These are phyloP conservation scores for Propithecus perrieri DNA, from an alignment of 2,797 vertebrate genomes.

Conservation along the genomic window DNA sequence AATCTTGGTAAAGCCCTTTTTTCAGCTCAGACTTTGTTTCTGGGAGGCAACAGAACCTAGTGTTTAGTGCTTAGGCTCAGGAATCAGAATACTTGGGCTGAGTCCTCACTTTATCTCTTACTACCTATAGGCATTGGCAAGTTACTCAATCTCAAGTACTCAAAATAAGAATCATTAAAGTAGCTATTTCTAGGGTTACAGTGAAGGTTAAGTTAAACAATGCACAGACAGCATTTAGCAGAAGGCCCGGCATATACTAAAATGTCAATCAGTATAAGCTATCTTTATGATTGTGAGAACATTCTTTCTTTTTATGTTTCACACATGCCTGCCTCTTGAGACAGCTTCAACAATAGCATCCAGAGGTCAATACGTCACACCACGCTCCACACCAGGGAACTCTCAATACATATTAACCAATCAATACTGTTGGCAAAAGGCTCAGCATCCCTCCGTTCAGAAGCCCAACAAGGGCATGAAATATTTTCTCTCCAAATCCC, in stretches of 20 bases:
- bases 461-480: neutral
- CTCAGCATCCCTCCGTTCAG: neutral
- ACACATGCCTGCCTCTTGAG: neutral
- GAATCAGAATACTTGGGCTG: neutral
- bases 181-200: neutral
- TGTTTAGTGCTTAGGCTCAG: neutral
- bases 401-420: neutral
- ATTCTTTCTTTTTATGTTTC: neutral
- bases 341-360: neutral
- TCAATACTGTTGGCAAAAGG: constrained; percentile 22
- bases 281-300: neutral
- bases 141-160: neutral
- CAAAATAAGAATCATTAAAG: neutral
- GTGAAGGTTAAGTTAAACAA: neutral
- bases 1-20: neutral
- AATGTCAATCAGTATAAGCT: neutral
- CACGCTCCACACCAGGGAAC: neutral
- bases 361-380: neutral
- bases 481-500: neutral
- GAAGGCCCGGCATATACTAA: neutral
- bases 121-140: neutral
- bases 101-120: neutral
- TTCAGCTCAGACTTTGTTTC: neutral
- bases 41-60: neutral
- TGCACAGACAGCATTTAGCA: neutral